Conservation (phyloP, 2,797 vertebrate genomes). For the Cetoscarus ocellatus region DNA sequence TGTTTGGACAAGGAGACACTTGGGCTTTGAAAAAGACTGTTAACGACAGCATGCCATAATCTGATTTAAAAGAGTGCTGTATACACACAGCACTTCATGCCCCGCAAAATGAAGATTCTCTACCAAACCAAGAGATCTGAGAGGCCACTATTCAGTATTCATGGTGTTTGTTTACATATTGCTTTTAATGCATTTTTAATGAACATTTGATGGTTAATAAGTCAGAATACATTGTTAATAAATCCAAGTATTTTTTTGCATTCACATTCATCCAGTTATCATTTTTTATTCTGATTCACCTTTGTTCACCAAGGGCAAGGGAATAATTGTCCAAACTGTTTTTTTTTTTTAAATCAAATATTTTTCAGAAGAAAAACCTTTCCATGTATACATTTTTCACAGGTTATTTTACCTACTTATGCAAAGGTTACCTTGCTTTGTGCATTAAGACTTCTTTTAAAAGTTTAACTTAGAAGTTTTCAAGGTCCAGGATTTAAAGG, state of each 20-base stretch:
- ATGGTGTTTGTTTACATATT: slow-evolving; percentile 9
- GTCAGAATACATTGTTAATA: slow-evolving; percentile 9
- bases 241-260: not conserved
- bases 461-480: no score
- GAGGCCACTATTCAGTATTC: slow-evolving; percentile 11
- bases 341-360: no score
- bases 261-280: no score
- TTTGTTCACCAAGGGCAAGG: no score
- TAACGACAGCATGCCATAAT: slow-evolving; percentile 60
- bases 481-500: no score
- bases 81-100: slow-evolving; percentile 27
- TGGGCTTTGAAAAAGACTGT: slow-evolving; percentile 76
- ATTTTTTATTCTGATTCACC: no score
- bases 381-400: no score
- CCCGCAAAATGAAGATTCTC: slow-evolving; percentile 24
- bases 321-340: no score
- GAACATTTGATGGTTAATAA: not conserved
- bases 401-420: no score
- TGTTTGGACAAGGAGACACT: slow-evolving; percentile 83
- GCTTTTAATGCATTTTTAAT: not conserved
- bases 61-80: slow-evolving; percentile 57
- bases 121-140: slow-evolving; percentile 23
- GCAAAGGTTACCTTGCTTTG: no score
- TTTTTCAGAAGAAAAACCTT: no score
- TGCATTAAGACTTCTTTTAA: no score